Evolutionary conservation across 2,888 invertebrate species (phyloP), one percentile per base, ranked within the genome.

Genomic region (Drosophila monieri): DNA sequence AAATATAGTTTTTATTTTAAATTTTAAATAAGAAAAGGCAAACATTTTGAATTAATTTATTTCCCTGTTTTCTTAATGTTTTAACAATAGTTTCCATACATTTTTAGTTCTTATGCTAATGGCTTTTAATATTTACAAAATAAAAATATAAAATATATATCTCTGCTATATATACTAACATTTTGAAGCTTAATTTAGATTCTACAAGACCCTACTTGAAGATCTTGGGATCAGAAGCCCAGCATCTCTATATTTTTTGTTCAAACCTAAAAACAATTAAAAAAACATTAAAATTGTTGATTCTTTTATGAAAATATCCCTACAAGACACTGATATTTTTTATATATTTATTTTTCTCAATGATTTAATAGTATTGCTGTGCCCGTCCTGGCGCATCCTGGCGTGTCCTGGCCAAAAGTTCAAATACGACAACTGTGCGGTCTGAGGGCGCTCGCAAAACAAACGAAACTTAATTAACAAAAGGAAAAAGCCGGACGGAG

Each of bases 391-490:
- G 58, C 69, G 69, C 51, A 62, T 60, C 43, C 71, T 69, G 65
- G 58, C 69, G 69, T 58, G 48, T 65, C 65, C 65, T 68, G 70
- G 53, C 39, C 62, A 68, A 54, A 58, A 72, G 72, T 70, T 73
- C 70, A 72, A 69, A 69, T 72, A 54, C 61, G 60, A 62, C 67
- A 56, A 57, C 49, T 43, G 49, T 58, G 56, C 70, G 66, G 62
- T 69, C 75, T 57, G 52, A 64, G 74, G 52, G 75, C 67, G 68
- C 65, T 70, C 58, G 62, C 78, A 88, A 85, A 88, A 89, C 86
- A 88, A 86, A 88, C 87, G 85, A 89, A 89, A 88, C 89, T 86
- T 86, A 86, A 86, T 86, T 86, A 86, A 86, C 86, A 88, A 86
- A 86, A 84, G 80, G 78, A 49, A 53, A 62, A 66, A 66, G 39